These are phyloP conservation scores for Notolabrus celidotus DNA, from an alignment of 2,797 vertebrate species.

Conservation along the genomic window DNA sequence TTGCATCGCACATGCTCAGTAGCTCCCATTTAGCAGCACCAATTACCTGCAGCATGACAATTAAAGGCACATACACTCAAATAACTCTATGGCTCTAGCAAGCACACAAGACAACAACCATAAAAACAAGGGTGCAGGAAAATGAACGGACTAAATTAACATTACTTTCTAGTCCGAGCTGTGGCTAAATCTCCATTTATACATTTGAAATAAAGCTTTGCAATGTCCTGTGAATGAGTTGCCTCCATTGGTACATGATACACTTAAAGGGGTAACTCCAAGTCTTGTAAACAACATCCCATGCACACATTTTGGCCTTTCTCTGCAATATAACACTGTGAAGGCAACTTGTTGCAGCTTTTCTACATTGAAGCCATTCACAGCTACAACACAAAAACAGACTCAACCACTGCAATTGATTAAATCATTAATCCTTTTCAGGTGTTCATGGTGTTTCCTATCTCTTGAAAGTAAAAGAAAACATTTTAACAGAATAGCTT, in stretches of 20 bases:
- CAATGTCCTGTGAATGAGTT: no score
- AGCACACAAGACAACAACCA: no score
- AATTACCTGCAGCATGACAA: no score
- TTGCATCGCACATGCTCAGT: no score
- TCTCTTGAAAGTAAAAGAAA: constrained; percentile 23
- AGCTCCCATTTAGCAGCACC: no score
- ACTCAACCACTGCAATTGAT: neutral
- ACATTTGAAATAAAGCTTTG: no score
- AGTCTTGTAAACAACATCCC: neutral
- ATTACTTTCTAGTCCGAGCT: no score
- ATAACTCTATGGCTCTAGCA: no score
- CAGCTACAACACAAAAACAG: constrained; percentile 9
- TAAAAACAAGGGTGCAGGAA: no score
- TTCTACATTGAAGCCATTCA: neutral
- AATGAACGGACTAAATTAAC: no score
- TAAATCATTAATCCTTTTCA: constrained; percentile 9
- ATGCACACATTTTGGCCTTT: neutral
- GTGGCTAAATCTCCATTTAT: no score
- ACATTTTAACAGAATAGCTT: constrained; percentile 20
- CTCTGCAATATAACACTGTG: neutral
- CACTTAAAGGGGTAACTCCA: neutral
- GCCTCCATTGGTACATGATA: neutral
- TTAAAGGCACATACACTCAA: no score
- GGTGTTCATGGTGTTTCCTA: neutral
- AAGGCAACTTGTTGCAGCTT: neutral